Evolutionary conservation across 2,888 invertebrate species (phyloP), one percentile per base, ranked within the genome.

Genomic region (Cryptosula pallasiana): DNA sequence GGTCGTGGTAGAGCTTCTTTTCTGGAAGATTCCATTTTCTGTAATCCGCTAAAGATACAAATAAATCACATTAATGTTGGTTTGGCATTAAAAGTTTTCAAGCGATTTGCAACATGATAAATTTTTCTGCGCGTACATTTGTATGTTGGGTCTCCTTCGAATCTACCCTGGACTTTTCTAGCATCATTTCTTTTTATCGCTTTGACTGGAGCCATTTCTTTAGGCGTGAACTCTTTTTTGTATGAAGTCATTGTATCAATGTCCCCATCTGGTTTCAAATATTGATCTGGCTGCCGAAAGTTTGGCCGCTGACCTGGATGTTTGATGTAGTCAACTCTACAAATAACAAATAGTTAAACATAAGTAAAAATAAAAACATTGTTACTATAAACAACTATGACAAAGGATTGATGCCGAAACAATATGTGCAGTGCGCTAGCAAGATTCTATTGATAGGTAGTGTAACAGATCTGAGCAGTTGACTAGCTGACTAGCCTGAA

Each of bases 91-190:
- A n/a, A n/a, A n/a, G n/a, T n/a, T n/a, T n/a, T n/a, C n/a, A n/a
- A n/a, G n/a, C n/a, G n/a, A n/a, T n/a, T n/a, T n/a, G n/a, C n/a
- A n/a, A n/a, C n/a, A n/a, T n/a, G n/a, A n/a, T n/a, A n/a, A n/a
- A n/a, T n/a, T n/a, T n/a, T n/a, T n/a, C n/a, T n/a, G n/a, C n/a
- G 74, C 79, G 80, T 77, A 84, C 84, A 73, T 78, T 76, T 79
- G 73, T 84, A 84, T 13, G 84, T 84, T 35, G 84, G 84, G 74
- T 81, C 81, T 13, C 84, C 84, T 72, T 82, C 81, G 78, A 84
- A 84, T 74, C 76, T 80, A 27, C 80, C 82, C 13, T 78, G 76
- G 2, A 77, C 70, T 70, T 76, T 77, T 69, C 79, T 75, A 45
- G 75, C 75, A 1, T 76, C 78, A 29, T 81, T 79, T 71, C 78